Conservation (phyloP, 1,140 invertebrate genomes). For the Lithobius niger region DNA sequence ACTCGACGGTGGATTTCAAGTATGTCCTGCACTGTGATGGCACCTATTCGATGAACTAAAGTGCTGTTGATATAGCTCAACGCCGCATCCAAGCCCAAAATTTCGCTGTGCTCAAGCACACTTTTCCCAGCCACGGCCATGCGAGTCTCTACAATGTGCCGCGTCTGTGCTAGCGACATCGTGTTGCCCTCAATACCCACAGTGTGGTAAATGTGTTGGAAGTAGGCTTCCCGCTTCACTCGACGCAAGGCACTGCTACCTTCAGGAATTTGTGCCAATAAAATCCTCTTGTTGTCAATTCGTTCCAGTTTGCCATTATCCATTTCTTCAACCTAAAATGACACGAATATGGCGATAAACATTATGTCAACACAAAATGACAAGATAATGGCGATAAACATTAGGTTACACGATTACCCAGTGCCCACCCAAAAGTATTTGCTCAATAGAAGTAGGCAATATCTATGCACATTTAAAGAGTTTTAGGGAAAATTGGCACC, state of each 20-base stretch:
- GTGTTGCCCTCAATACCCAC: constrained; percentile 97
- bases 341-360: no score
- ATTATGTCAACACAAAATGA: no score
- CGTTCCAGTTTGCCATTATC: constrained; percentile 61
- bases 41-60: constrained; percentile 50
- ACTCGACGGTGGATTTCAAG: constrained; percentile 85
- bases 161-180: constrained; percentile 82
- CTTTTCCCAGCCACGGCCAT: constrained; percentile 87
- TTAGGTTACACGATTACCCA: no score
- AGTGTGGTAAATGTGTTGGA: constrained; percentile 91
- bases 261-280: constrained; percentile 64
- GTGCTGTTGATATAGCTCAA: constrained; percentile 92
- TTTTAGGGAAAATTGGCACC: no score
- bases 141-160: constrained; percentile 82
- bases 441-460: no score
- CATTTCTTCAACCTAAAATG: constrained; percentile 63
- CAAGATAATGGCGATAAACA: no score
- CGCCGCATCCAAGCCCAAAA: constrained; percentile 82
- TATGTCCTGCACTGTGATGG: constrained; percentile 68
- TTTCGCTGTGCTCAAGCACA: constrained; percentile 93
- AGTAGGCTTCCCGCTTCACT: constrained; percentile 87
- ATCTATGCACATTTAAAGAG: no score
- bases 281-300: constrained; percentile 75
- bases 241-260: constrained; percentile 60
- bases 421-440: no score